phyloP scores from a whole-genome alignment of 2,888 invertebrate genomes.

The Drosophila hamatofila region DNA sequence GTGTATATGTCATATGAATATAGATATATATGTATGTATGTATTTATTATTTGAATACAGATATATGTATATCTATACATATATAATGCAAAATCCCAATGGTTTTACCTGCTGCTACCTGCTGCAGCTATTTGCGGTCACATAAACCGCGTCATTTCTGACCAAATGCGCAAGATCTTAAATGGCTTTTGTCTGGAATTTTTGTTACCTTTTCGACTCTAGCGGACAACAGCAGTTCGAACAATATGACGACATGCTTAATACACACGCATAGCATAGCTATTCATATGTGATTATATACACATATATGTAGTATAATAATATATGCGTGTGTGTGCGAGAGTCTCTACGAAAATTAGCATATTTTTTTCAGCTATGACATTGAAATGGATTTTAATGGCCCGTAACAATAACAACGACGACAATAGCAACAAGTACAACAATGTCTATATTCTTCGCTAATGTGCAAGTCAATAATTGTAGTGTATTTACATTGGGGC shows the following conservation, averaged over 20 bases:
- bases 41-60: too few relatives aligned
- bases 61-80: neutral
- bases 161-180: constrained; percentile 46
- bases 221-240: constrained; percentile 42
- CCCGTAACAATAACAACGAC: constrained; percentile 56
- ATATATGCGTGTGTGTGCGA: constrained; percentile 21
- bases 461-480: constrained; percentile 49
- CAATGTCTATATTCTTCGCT: constrained; percentile 9
- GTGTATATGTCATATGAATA: neutral
- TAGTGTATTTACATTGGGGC: constrained; percentile 34
- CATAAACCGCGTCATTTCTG: constrained; percentile 47
- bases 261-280: constrained; percentile 15
- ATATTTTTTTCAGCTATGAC: constrained; percentile 74
- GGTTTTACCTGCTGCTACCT: constrained; percentile 38
- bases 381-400: constrained; percentile 78
- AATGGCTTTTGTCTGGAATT: constrained; percentile 11
- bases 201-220: constrained; percentile 37
- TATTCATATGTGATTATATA: constrained; percentile 19
- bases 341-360: constrained; percentile 61
- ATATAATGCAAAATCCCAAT: constrained; percentile 16
- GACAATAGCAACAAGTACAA: constrained; percentile 34
- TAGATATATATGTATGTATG: neutral
- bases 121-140: constrained; percentile 53
- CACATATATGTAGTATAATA: constrained; percentile 1
- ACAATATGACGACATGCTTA: constrained; percentile 65